A percentile compares a stretch with the other conserved stretches of the same genome.
Conservation (phyloP, 2,797 vertebrate species). For the Numenius phaeopus region DNA sequence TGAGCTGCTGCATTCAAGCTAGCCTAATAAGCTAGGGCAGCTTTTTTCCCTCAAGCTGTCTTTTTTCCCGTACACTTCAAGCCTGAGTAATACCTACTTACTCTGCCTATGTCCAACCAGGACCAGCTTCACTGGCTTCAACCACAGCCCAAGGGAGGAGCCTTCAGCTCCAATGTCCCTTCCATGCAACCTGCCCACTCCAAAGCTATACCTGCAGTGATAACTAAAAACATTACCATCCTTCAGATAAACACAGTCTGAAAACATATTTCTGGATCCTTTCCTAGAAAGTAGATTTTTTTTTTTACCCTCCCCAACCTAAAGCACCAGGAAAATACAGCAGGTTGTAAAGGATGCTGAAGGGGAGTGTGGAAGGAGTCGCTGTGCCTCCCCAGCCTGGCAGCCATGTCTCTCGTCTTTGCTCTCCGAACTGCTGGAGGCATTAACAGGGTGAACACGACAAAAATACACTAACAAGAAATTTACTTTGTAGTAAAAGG, state of each 20-base stretch:
- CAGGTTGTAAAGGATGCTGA: neutral
- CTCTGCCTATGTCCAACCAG: neutral
- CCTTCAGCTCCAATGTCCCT: neutral
- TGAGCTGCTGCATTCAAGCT: neutral
- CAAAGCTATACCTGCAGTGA: neutral
- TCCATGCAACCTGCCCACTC: neutral
- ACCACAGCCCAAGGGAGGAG: neutral
- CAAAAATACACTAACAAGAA: neutral
- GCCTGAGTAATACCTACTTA: neutral
- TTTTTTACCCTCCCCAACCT: neutral
- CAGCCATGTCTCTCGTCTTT: rapidly evolving
- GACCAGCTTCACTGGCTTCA: neutral
- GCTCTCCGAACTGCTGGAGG: neutral
- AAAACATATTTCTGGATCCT: neutral
- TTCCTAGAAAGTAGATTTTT: neutral
- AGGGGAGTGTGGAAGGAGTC: neutral
- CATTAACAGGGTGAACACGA: neutral
- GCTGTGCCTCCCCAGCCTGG: neutral
- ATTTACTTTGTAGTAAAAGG: neutral
- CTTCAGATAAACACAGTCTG: neutral
- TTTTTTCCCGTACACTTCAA: neutral
- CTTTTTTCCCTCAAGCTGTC: neutral
- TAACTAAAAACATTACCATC: neutral
- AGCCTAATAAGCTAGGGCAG: neutral
- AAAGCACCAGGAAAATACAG: neutral